A percentile compares a stretch with the other conserved stretches of the same genome.
phyloP scores from a whole-genome alignment of 1,140 invertebrate species.

The Probaryconus sp. region DNA sequence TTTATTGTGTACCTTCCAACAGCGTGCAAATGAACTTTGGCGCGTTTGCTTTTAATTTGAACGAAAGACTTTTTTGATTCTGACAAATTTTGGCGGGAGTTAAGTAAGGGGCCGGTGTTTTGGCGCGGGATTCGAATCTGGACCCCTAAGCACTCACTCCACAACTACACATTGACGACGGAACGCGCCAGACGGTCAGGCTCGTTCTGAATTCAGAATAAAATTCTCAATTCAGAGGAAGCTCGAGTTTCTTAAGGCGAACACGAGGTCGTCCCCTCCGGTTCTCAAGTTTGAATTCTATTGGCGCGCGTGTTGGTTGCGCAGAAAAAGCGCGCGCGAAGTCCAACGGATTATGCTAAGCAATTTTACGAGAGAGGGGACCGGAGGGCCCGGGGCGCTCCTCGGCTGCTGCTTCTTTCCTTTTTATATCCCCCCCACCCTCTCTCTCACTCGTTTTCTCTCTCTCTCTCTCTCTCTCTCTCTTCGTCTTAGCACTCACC shows the following conservation, averaged over 20 bases:
- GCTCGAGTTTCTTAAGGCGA: slow-evolving; percentile 16
- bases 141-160: background rate
- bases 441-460: too few species aligned
- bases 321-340: slow-evolving; percentile 68
- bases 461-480: too few species aligned
- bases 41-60: too few species aligned
- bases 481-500: too few species aligned
- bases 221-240: too few species aligned
- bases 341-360: slow-evolving; percentile 58
- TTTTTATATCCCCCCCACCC: too few species aligned
- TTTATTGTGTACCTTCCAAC: too few species aligned
- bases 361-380: slow-evolving; percentile 14
- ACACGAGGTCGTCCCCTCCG: slow-evolving; percentile 62
- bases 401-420: too few species aligned
- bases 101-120: background rate
- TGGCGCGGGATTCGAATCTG: slow-evolving; percentile 2
- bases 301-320: slow-evolving; percentile 74
- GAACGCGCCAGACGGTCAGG: slow-evolving; percentile 60
- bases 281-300: slow-evolving; percentile 71
- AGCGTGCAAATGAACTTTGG: too few species aligned
- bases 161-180: slow-evolving; percentile 32
- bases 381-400: background rate
- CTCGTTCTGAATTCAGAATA: slow-evolving; percentile 63
- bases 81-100: too few species aligned
- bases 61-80: too few species aligned